Evolutionary conservation across 1,140 invertebrate genomes (phyloP).

Genomic region (Rhopalosiphum maidis): DNA sequence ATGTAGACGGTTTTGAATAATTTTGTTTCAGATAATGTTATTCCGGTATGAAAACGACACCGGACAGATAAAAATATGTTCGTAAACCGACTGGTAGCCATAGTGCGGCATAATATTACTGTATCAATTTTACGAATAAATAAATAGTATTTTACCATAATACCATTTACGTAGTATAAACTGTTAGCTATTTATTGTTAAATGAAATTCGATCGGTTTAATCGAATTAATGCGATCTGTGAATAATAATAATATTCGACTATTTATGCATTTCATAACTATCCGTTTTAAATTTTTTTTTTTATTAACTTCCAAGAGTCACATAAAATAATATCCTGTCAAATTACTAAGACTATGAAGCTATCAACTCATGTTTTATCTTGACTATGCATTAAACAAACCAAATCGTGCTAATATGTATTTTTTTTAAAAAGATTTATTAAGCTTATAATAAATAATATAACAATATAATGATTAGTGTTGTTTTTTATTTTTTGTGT

Average conservation of each 20-base stretch:
- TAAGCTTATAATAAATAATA: too few species aligned
- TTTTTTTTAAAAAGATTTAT: too few species aligned
- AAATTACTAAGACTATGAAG: neutral
- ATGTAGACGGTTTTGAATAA: neutral
- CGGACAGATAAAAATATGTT: conserved; percentile 12
- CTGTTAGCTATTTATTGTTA: neutral
- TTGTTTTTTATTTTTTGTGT: too few species aligned
- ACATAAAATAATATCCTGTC: neutral
- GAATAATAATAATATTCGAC: neutral
- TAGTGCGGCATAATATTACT: neutral
- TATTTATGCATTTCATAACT: neutral
- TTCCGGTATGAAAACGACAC: neutral
- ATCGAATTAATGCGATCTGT: neutral
- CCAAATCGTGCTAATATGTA: too few species aligned
- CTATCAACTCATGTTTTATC: too few species aligned
- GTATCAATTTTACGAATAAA: neutral
- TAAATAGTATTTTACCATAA: neutral
- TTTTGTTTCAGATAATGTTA: conserved; percentile 31
- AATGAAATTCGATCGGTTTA: neutral
- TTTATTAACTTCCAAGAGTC: neutral
- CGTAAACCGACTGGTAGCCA: neutral
- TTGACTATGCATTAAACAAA: too few species aligned
- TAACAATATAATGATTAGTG: too few species aligned
- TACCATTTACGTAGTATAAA: neutral
- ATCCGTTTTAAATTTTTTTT: neutral